Evolutionary conservation across 2,888 invertebrate species (phyloP), one percentile per base, ranked within the genome.

Genomic region (Eilema griseolum): DNA sequence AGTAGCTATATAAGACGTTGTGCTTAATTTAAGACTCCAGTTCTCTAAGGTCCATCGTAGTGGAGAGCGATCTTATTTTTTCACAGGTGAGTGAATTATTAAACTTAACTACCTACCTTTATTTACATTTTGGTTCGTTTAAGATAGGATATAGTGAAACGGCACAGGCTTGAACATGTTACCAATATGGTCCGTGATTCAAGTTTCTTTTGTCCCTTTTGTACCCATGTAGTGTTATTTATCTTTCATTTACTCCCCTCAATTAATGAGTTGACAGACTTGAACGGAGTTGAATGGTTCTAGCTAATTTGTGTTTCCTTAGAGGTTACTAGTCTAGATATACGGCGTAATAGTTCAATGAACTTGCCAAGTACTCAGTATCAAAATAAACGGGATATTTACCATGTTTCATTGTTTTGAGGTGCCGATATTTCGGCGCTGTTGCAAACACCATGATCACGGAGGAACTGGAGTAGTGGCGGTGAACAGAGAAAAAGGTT

Each of bases 1-100:
- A 33, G 23, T 14, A 4, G 33, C 33, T 67, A 61, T 67, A 52
- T 61, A 57, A 71, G 67, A 59, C 37, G 26, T 46, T 31, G 68
- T 1, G 23, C 41, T 14, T 5, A 14, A 57, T 41, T 24, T 20
- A n/a, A 60, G 60, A 23, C 7, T 8, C 31, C 1, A 37, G 33
- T 37, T 70, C 20, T 66, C 16, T 16, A 37, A n/a, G 23, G 61
- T 33, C 23, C 33, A 37, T 3, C 37, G 16, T 37, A 62, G 61
- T 24, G 24, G 23, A 23, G 33, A 62, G 61, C 7, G 14, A 37
- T 7, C 8, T 24, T 12, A 37, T 24, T 62, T 33, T 37, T 16
- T 23, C 11, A 61, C 20, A 28, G 4, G 28, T 61, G 4, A 61
- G 20, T 24, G 16, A 16, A 61, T 20, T 37, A 2, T 14, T 0